These are phyloP conservation scores for Cephus pulcher DNA, from an alignment of 2,888 invertebrate genomes.

Conservation along the genomic window DNA sequence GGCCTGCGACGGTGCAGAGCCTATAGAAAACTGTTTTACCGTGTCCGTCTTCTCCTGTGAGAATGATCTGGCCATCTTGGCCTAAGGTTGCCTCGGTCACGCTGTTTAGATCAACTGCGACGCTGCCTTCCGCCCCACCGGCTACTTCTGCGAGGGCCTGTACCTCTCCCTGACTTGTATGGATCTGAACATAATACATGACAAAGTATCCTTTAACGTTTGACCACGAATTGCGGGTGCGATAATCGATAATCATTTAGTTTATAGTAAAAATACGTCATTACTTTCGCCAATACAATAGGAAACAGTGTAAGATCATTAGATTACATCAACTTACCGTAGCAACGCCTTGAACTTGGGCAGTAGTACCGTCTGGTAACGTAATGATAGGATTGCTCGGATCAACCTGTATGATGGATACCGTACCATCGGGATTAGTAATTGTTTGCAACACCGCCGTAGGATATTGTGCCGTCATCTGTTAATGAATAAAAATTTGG, in stretches of 20 bases:
- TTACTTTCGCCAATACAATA: background rate
- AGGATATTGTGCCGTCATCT: conserved; percentile 79
- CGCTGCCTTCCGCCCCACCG: conserved; percentile 75
- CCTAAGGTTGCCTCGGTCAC: conserved; percentile 91
- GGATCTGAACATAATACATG: conserved; percentile 58
- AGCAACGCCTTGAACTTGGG: conserved; percentile 88
- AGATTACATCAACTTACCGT: conserved; percentile 65
- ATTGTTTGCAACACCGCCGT: conserved; percentile 95
- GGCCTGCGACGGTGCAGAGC: conserved; percentile 67
- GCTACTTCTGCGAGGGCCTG: conserved; percentile 81
- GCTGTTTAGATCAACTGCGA: conserved; percentile 88
- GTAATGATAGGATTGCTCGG: conserved; percentile 95
- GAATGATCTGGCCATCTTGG: conserved; percentile 94
- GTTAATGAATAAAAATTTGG: conserved; percentile 24
- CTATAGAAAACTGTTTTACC: conserved; percentile 73
- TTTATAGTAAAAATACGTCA: background rate
- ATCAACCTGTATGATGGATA: conserved; percentile 95
- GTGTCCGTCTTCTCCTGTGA: conserved; percentile 95
- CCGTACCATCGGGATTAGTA: conserved; percentile 95
- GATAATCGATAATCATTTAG: background rate
- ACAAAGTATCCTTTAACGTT: background rate
- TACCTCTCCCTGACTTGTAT: conserved; percentile 70
- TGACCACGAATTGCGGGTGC: background rate
- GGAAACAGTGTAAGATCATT: background rate
- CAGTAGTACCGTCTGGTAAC: conserved; percentile 94